Conservation (phyloP, 2,797 vertebrate genomes). For the Coluber constrictor region DNA sequence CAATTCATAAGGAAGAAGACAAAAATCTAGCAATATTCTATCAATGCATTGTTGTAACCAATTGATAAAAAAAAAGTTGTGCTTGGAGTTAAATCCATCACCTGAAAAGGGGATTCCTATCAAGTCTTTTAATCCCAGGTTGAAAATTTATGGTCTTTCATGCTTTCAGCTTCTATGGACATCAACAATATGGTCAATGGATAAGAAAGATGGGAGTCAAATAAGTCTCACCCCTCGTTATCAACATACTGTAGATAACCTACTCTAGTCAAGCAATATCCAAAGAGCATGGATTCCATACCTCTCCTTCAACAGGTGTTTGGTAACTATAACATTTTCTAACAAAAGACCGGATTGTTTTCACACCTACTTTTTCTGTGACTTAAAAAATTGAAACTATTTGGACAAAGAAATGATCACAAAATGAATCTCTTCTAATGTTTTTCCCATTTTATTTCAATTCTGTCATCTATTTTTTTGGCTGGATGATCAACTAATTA, state of each 20-base stretch:
- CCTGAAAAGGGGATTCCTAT: background rate
- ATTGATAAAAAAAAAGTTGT: background rate
- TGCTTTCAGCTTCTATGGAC: background rate
- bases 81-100: background rate
- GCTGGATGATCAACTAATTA: constrained; percentile 20
- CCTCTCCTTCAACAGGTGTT: background rate
- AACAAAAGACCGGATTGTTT: background rate
- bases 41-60: background rate
- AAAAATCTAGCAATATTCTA: background rate
- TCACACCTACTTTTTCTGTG: constrained; percentile 39
- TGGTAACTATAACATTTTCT: background rate
- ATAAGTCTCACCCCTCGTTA: background rate
- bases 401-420: background rate
- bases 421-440: constrained; percentile 44
- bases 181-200: background rate
- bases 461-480: constrained; percentile 39
- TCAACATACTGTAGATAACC: background rate
- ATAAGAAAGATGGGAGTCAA: background rate
- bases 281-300: background rate
- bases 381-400: constrained; percentile 24
- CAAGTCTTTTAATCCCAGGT: background rate
- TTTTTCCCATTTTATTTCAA: constrained; percentile 61
- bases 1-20: background rate
- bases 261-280: background rate
- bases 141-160: background rate